Evolutionary conservation across 2,113 vertebrate genomes (phyloP), one percentile per base, ranked within the genome.

Genomic region (Clarias gariepinus): DNA sequence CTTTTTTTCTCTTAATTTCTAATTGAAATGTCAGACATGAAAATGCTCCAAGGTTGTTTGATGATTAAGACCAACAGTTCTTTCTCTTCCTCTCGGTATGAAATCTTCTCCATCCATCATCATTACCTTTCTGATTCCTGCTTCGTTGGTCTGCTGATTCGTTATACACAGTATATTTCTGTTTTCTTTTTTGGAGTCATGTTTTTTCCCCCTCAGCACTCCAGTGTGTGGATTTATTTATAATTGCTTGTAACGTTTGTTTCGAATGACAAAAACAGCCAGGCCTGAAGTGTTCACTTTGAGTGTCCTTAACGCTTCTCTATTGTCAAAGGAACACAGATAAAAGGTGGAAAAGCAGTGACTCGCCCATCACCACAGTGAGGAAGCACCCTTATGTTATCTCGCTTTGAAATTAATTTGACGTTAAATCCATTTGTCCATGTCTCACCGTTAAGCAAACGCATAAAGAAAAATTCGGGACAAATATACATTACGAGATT

Each of bases 401-500:
- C 87, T 89, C 25, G 88, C 63, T 66, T 89, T 77, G 85, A 86
- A 76, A 66, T 87, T 88, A 82, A 87, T 92, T 36, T 91, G 89
- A 92, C 87, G 89, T 93, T 90, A 91, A 91, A 92, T 92, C 93
- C 91, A 18, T 53, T 28, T 18, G 8, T 28, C 55, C 15, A 53
- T 12, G 3, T 36, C 6, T 30, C 7, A 30, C 16, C 6, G 15
- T 64, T 2, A 25, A 64, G 30, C 7, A 15, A 13, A 41, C 8
- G 3, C 28, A 28, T 5, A 2, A 16, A 68, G 47, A 68, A 68
- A 15, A 16, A 36, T 36, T 36, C 0, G 0, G 63, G 21, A 25
- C 21, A 2, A 25, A 8, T 63, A 10, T 25, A 63, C 64, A 2
- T 12, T 15, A 33, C 13, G 47, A 73, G 18, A 25, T 11, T 10